Conservation (phyloP, 2,113 vertebrate species). For the Apodemus sylvaticus region DNA sequence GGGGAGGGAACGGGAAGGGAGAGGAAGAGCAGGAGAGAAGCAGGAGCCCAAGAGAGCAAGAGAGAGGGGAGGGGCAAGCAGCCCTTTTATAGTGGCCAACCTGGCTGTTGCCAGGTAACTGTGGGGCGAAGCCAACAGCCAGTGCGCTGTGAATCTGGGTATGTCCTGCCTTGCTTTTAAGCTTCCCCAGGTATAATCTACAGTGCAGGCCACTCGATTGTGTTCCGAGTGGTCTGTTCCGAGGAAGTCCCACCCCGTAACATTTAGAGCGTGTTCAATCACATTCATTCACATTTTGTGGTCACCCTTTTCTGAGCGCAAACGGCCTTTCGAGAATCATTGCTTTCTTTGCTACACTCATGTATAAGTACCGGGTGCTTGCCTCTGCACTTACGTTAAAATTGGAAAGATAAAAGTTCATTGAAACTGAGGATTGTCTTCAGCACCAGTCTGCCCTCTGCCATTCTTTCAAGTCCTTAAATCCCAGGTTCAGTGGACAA, state of each 20-base stretch:
- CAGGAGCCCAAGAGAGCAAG: no score
- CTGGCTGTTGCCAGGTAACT: no score
- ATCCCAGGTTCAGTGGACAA: background rate
- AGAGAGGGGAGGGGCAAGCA: no score
- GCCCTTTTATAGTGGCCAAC: no score
- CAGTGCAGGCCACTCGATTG: background rate
- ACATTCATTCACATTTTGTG: background rate
- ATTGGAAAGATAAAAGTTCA: background rate
- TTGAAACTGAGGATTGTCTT: background rate
- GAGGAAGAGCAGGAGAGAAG: no score
- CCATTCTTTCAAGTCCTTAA: background rate
- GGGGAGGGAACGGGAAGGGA: no score
- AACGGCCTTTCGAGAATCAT: background rate
- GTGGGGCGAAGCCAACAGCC: no score
- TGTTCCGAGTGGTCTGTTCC: background rate
- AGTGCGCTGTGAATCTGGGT: background rate
- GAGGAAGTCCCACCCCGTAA: background rate
- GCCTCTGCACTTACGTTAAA: background rate
- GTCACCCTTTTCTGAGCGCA: background rate
- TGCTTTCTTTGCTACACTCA: background rate
- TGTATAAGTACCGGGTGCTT: background rate
- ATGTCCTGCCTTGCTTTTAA: background rate
- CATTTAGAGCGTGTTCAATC: background rate
- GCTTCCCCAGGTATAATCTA: background rate
- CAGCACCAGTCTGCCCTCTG: background rate